Evolutionary conservation across 2,113 vertebrate species (phyloP), one percentile per base, ranked within the genome.

Genomic region (Pardalotus punctatus): DNA sequence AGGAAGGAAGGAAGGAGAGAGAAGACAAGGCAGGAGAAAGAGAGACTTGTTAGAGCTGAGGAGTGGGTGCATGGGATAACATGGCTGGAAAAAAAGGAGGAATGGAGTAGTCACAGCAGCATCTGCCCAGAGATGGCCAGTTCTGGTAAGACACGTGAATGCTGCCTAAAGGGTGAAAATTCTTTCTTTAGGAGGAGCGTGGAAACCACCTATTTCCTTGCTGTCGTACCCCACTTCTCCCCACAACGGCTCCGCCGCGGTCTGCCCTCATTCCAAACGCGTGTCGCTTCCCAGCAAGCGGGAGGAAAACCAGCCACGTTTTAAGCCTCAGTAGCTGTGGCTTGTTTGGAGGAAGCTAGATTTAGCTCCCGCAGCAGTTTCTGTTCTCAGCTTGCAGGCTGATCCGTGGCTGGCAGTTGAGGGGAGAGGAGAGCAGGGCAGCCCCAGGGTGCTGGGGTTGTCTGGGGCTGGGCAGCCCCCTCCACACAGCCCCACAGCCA

Each of bases 241-340:
- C 51, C 84, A 16, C 11, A 1, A 1, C 0, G 12, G 47, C 80
- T 40, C 22, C 0, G 2, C 76, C 2, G 6, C 3, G 1, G 78
- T 45, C 74, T 65, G 87, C 74, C 74, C 73, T 56, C 25, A 23
- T 61, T 64, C 73, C 70, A 2, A 23, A 51, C 0, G 2, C 47
- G 1, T 5, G 0, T 21, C 7, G n/a, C 74, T 91, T 91, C 87
- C 90, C 91, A 60, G 14, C 47, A 27, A 56, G 47, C 17, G 1
- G 71, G 74, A 94, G 79, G 71, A 88, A 92, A 94, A 76, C 14
- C 70, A 51, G 83, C 62, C 84, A 10, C 65, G 1, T 23, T 89
- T 53, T 54, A 57, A 93, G 78, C 83, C 71, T 61, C 33, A 1
- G 70, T 60, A 84, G 70, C 89, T 86, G 91, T 31, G 74, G 90